Evolutionary conservation across 2,888 invertebrate species (phyloP), one percentile per base, ranked within the genome.

Genomic region (Notodromas monacha): DNA sequence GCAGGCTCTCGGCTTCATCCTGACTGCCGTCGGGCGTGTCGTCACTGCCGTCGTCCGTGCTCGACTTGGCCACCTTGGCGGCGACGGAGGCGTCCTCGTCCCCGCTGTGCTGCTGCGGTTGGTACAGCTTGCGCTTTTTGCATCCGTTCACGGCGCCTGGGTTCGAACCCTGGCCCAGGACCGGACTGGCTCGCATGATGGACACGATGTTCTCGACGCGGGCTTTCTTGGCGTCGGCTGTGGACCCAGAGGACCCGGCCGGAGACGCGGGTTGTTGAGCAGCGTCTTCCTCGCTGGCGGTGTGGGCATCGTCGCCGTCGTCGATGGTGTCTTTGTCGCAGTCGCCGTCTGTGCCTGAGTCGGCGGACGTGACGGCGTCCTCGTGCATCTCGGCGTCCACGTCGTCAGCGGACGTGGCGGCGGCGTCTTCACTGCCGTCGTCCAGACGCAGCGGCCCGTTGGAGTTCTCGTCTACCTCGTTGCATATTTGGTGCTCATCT

Each of bases 161-260:
- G 6, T 30, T 30, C 3, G 29, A 12, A 10, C 31, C 31, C 8
- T 30, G 14, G 10, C 35, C 35, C 5, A 34, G 34, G 26, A 35
- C 36, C n/a, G 39, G 37, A 5, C 36, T 37, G 21, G 42, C 67
- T 37, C 77, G 63, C 73, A 84, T 84, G 38, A 70, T 72, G 39
- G 74, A 77, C 41, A 84, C 76, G 43, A 86, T 84, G 50, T 77
- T 79, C 54, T 86, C 84, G 38, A 84, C 79, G 40, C 84, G 65
- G 27, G 79, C 79, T 41, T 79, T 66, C 52, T 84, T 84, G 45
- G 73, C 65, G 48, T 76, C 76, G 33, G 34, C 31, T 16, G 31
- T 31, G 29, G 30, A 15, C 15, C 14, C 6, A 11, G 35, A 11
- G 6, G 33, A 5, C 21, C 14, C 8, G 5, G 10, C 8, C 26